Evolutionary conservation across 2,797 vertebrate genomes (phyloP).

Genomic region (Varecia variegata): DNA sequence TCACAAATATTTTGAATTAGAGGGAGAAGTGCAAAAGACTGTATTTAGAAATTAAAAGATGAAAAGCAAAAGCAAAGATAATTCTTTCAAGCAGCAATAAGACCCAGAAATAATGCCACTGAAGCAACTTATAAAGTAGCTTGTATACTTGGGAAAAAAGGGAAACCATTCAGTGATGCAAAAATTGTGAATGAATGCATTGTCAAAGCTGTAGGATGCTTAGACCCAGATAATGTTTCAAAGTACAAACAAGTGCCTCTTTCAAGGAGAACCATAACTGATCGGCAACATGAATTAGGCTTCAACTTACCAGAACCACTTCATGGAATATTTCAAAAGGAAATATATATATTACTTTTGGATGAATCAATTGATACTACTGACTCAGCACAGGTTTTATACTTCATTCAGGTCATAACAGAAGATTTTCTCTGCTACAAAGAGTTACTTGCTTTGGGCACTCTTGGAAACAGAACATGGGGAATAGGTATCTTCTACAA

Average conservation of each 20-base stretch:
- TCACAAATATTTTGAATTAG: background rate
- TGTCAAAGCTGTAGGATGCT: background rate
- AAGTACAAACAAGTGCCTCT: background rate
- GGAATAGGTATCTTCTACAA: background rate
- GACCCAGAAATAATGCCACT: background rate
- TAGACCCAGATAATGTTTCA: background rate
- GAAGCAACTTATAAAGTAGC: background rate
- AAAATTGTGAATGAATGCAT: background rate
- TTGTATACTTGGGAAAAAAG: background rate
- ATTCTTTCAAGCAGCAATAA: background rate
- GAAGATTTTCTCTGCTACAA: background rate
- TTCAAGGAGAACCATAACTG: background rate
- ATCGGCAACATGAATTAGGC: background rate
- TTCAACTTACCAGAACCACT: background rate
- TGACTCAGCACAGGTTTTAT: background rate
- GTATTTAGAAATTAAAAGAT: background rate
- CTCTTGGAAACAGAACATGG: background rate
- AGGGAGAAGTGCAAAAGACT: background rate
- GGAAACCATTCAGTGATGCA: background rate
- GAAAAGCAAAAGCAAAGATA: background rate
- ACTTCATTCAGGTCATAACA: background rate
- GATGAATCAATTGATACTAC: background rate
- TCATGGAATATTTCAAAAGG: background rate
- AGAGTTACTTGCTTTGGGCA: background rate
- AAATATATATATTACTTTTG: background rate